Conservation (phyloP, 2,888 invertebrate species). For the Rhabditoides inermis region DNA sequence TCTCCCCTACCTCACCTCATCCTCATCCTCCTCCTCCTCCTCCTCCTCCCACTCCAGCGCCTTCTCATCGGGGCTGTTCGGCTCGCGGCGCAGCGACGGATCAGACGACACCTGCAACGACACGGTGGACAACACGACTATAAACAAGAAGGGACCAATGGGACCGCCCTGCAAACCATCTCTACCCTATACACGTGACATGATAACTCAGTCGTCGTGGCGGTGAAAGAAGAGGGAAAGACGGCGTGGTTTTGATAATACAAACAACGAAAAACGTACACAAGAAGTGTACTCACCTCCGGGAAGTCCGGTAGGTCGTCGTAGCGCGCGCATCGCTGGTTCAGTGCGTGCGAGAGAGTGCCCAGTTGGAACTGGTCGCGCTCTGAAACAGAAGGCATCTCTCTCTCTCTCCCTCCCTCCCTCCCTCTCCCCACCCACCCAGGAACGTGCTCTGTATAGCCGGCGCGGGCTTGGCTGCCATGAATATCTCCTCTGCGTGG, state of each 20-base stretch:
- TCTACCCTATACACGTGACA: too few species aligned
- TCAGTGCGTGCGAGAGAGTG: conserved; percentile 86
- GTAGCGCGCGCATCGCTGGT: conserved; percentile 76
- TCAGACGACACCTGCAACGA: conserved; percentile 14
- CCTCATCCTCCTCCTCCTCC: conserved; percentile 36
- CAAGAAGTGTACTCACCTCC: conserved; percentile 62
- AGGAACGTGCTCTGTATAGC: conserved; percentile 67
- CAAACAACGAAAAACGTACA: neutral
- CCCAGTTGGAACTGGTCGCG: conserved; percentile 83
- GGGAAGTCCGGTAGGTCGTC: conserved; percentile 79
- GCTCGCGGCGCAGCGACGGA: conserved; percentile 19
- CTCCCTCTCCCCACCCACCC: conserved; percentile 38
- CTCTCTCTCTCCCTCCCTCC: neutral
- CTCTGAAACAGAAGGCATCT: conserved; percentile 57
- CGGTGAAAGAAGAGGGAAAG: neutral
- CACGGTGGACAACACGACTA: neutral
- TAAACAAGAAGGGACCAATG: neutral
- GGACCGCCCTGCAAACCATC: neutral
- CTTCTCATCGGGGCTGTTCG: conserved; percentile 17
- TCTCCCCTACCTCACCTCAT: conserved; percentile 32
- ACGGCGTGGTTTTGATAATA: neutral
- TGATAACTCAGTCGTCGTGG: too few species aligned
- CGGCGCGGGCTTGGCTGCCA: conserved; percentile 87
- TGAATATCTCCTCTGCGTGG: conserved; percentile 71
- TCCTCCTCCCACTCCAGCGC: conserved; percentile 23